Evolutionary conservation across 2,888 invertebrate genomes (phyloP).

Genomic region (Zaprionus bogoriensis): DNA sequence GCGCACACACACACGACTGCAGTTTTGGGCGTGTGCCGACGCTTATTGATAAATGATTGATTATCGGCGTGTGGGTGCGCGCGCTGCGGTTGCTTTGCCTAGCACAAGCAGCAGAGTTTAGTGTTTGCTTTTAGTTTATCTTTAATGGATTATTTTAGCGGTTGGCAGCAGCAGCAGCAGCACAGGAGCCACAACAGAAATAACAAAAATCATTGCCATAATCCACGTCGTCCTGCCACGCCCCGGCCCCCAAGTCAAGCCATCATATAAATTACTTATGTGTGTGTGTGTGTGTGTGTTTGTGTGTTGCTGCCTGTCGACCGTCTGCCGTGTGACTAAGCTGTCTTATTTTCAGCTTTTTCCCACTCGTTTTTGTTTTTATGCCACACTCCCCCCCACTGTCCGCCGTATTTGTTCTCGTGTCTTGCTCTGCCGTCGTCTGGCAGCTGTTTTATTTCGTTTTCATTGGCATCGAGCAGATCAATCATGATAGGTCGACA

Average conservation of each 20-base stretch:
- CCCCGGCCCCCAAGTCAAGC: slow-evolving; percentile 11
- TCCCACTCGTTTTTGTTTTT: background rate
- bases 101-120: slow-evolving; percentile 69
- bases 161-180: slow-evolving; percentile 47
- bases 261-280: slow-evolving; percentile 57
- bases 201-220: slow-evolving; percentile 61
- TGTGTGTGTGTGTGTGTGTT: background rate
- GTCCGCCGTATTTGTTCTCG: no score
- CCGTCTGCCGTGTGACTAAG: slow-evolving; percentile 43
- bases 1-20: slow-evolving; percentile 22
- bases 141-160: slow-evolving; percentile 76
- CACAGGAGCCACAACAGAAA: slow-evolving; percentile 14
- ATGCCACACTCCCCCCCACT: background rate
- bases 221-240: slow-evolving; percentile 38
- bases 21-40: slow-evolving; percentile 66
- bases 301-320: background rate
- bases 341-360: slow-evolving; percentile 25
- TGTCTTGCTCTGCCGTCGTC: slow-evolving; percentile 3
- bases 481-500: slow-evolving; percentile 66
- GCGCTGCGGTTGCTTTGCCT: slow-evolving; percentile 64
- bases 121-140: slow-evolving; percentile 75
- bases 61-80: slow-evolving; percentile 68
- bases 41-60: slow-evolving; percentile 76
- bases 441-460: slow-evolving; percentile 68
- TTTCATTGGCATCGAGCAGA: slow-evolving; percentile 62